Evolutionary conservation across 2,797 vertebrate genomes (phyloP).

Genomic region (Hydrolagus colliei): DNA sequence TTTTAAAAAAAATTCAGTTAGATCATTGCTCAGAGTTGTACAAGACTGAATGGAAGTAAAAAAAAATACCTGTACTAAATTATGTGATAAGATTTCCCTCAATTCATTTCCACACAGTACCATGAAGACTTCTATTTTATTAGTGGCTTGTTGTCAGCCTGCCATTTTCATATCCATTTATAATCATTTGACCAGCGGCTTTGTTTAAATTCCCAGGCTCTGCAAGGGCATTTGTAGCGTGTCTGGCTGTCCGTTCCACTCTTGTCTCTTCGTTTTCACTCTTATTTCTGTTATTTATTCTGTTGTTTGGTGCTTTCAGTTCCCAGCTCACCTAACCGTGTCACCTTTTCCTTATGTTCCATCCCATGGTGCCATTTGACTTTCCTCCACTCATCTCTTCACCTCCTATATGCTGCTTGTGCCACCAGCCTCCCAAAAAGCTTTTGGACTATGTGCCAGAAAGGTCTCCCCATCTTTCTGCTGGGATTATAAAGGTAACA

Average conservation of each 20-base stretch:
- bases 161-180: not conserved
- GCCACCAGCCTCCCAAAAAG: conserved; percentile 98
- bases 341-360: conserved; percentile 82
- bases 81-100: too few species aligned
- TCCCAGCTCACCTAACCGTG: conserved; percentile 59
- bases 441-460: conserved; percentile 98
- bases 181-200: not conserved
- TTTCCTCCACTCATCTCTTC: conserved; percentile 85
- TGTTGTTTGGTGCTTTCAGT: conserved; percentile 40
- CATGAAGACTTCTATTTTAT: conserved; percentile 8
- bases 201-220: not conserved
- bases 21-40: not conserved
- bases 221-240: not conserved
- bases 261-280: conserved; percentile 11
- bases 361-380: conserved; percentile 81
- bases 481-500: conserved; percentile 73
- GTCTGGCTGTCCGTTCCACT: not conserved
- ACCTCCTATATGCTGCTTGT: conserved; percentile 60
- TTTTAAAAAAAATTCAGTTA: not conserved
- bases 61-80: not conserved
- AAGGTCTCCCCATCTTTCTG: conserved; percentile 75
- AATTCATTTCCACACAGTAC: not conserved
- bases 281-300: conserved; percentile 25
- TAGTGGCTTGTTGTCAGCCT: not conserved
- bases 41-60: not conserved